These are phyloP conservation scores for Lymantria dispar DNA, from an alignment of 2,888 invertebrate species.

Conservation along the genomic window DNA sequence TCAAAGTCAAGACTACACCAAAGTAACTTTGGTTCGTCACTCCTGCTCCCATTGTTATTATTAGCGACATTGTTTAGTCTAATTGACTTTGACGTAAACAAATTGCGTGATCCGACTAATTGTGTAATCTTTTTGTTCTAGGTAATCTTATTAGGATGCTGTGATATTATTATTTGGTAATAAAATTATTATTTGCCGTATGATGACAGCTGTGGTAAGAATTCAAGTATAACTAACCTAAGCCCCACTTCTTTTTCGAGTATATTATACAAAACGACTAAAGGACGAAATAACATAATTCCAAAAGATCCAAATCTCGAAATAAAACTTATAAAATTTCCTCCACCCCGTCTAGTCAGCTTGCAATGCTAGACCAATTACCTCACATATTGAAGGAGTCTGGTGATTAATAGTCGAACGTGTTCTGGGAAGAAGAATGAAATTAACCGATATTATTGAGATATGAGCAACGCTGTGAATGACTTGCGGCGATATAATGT, in stretches of 20 bases:
- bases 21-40: constrained; percentile 79
- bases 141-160: constrained; percentile 56
- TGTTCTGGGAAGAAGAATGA: constrained; percentile 20
- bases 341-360: no score
- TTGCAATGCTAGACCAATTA: no score
- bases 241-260: no score
- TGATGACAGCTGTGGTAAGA: no score
- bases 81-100: constrained; percentile 69
- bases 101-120: constrained; percentile 64
- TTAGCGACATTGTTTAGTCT: constrained; percentile 71
- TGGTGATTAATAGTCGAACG: no score
- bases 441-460: constrained; percentile 16
- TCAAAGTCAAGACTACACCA: constrained; percentile 76
- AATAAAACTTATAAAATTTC: no score
- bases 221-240: no score
- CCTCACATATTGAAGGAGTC: no score
- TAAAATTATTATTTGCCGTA: not conserved
- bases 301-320: no score
- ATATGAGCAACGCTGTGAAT: constrained; percentile 12
- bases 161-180: constrained; percentile 30
- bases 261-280: no score
- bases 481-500: constrained; percentile 22
- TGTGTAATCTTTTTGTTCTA: constrained; percentile 72
- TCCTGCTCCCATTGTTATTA: constrained; percentile 71
- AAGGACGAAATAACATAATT: no score